phyloP scores from a whole-genome alignment of 2,113 vertebrate species.

The Rhynchomys soricoides region DNA sequence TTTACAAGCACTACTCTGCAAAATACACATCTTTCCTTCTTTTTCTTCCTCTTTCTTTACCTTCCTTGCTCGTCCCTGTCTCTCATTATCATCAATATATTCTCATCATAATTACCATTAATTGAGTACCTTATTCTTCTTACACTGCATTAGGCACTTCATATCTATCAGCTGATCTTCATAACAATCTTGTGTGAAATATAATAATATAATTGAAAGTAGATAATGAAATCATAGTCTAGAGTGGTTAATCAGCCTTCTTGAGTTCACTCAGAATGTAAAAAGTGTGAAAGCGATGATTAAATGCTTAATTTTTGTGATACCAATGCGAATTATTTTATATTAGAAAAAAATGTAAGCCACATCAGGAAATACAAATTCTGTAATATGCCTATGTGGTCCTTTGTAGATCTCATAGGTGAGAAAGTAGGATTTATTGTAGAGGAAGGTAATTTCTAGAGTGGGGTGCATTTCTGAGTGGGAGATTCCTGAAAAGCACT shows the following conservation, averaged over 20 bases:
- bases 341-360: not conserved
- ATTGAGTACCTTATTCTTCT: not conserved
- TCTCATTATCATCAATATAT: not conserved
- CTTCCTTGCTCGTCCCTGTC: accelerated
- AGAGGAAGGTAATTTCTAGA: not conserved
- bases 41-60: not conserved
- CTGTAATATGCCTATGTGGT: not conserved
- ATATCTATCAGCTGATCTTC: not conserved
- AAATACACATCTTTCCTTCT: not conserved
- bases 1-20: not conserved
- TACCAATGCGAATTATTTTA: conserved; percentile 30
- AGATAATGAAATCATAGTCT: conserved; percentile 24
- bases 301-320: conserved; percentile 48
- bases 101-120: not conserved
- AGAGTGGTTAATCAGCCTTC: not conserved
- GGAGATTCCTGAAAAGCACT: accelerated
- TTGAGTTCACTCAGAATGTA: not conserved
- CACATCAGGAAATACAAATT: not conserved
- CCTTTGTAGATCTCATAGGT: not conserved
- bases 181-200: not conserved
- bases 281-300: not conserved
- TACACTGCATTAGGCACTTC: not conserved
- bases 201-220: not conserved
- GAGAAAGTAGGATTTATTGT: not conserved
- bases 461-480: too few relatives aligned